Conservation (phyloP, 2,888 invertebrate genomes). For the Ectemnius cavifrons region DNA sequence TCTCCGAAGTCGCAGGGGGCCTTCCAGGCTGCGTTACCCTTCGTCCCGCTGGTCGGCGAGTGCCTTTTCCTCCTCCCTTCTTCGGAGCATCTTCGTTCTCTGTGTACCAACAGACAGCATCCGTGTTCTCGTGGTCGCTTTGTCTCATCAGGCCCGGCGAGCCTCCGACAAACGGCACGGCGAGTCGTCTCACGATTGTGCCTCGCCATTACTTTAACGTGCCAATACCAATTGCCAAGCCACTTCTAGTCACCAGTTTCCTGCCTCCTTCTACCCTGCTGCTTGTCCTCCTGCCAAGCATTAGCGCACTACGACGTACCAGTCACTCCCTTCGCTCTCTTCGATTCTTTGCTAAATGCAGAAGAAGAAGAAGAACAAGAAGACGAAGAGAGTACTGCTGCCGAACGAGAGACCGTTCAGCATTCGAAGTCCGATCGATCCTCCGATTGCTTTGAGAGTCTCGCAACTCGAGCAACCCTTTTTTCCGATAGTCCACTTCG, state of each 20-base stretch:
- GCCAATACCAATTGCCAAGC: slow-evolving; percentile 24
- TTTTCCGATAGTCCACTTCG: not conserved
- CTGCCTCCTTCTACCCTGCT: slow-evolving; percentile 34
- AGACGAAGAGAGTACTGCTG: not conserved
- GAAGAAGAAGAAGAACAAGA: too few species aligned
- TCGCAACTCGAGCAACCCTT: not conserved
- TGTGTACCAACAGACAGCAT: not conserved
- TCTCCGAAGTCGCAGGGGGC: slow-evolving; percentile 61
- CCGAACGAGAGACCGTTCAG: not conserved
- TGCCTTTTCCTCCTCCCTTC: slow-evolving; percentile 18
- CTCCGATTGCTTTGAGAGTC: slow-evolving; percentile 1
- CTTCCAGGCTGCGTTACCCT: not conserved
- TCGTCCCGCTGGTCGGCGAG: not conserved
- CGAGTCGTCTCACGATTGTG: not conserved
- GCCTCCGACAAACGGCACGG: not conserved
- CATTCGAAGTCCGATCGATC: not conserved
- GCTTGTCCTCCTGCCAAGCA: not conserved
- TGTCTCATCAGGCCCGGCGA: not conserved
- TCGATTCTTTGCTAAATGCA: too few species aligned
- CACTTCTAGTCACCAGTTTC: not conserved
- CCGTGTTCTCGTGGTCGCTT: slow-evolving; percentile 2
- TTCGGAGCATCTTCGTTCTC: not conserved
- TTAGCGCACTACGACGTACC: not conserved
- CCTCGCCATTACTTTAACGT: slow-evolving; percentile 16
- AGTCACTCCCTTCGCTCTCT: not conserved